Base-by-base conservation (phyloP, 2,113 vertebrate species). In the Brachirus orientalis region DNA sequence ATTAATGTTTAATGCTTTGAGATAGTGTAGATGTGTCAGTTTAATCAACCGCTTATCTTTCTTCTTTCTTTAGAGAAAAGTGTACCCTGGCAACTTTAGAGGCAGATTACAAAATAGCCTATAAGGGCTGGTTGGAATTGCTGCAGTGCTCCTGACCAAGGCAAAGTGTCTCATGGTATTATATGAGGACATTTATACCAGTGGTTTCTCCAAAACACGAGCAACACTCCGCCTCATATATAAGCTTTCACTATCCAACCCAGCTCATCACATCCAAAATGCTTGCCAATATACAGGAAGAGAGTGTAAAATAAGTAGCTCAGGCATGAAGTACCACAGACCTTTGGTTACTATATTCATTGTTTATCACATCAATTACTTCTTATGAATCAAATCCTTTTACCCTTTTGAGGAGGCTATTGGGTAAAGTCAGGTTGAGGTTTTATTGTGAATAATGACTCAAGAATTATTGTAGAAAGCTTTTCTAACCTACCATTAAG, bases 211-310 rank as follows among this genome's bases (percentile, higher is more conserved):
- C 45, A 17, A 74, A 84, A 64, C 57, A 61, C 51, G 54, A 52
- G 75, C 70, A 75, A 40, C 56, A 63, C 63, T 75, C 71, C 63
- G 65, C 61, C 67, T 79, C 60, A n/a, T 74, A 72, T 83, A 85
- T 86, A 85, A 81, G 75, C n/a, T 63, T 47, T 17, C 10, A 18
- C n/a, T n/a, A n/a, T n/a, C n/a, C n/a, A n/a, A n/a, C n/a, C n/a
- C n/a, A n/a, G n/a, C n/a, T n/a, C 10, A 10, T 55, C 55, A 53
- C 18, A 17, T 69, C n/a, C 50, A 0, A 28, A 28, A 18, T 62
- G 70, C 72, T 73, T 78, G 57, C 52, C 43, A 67, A 65, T 63
- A 70, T 79, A 58, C 37, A 64, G 18, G 65, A 48, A 35, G 52
- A 20, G 71, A 41, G 46, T 58, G 35, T 18, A 7, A 51, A 52